phyloP scores from a whole-genome alignment of 2,113 vertebrate genomes.

The Pseudorectes ferrugineus region DNA sequence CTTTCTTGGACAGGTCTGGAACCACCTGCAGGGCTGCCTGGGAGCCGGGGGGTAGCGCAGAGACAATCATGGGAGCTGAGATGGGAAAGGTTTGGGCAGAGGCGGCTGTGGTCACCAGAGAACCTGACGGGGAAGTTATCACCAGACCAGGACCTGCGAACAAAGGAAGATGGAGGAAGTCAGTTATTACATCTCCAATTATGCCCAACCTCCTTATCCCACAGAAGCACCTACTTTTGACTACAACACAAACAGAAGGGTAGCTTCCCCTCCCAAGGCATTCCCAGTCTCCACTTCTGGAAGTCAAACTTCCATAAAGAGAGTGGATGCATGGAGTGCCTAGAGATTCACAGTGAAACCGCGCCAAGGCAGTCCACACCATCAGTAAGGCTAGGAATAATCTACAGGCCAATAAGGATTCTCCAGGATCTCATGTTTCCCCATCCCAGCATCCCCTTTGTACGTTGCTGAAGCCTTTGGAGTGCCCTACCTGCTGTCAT shows the following conservation, averaged over 20 bases:
- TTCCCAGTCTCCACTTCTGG: background rate
- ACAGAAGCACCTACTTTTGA: background rate
- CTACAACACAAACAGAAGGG: background rate
- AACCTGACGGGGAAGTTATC: conserved; percentile 93
- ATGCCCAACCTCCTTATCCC: background rate
- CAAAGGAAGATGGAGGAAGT: conserved; percentile 25
- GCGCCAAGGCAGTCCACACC: background rate
- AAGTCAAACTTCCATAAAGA: background rate
- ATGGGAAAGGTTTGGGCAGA: conserved; percentile 87
- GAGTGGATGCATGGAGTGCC: background rate
- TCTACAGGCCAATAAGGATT: background rate
- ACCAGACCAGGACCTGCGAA: conserved; percentile 89
- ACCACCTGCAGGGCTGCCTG: conserved; percentile 80
- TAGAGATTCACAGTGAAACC: background rate
- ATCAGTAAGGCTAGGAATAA: background rate
- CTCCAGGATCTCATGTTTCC: background rate
- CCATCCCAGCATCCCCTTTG: accelerated
- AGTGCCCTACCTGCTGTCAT: conserved; percentile 88
- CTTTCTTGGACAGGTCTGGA: conserved; percentile 79
- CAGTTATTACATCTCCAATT: background rate
- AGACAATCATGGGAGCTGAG: conserved; percentile 94
- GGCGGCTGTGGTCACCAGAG: conserved; percentile 87
- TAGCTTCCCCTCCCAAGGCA: background rate
- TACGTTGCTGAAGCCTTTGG: accelerated
- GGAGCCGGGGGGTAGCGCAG: conserved; percentile 82